These are phyloP conservation scores for Mizuhopecten yessoensis DNA, from an alignment of 1,140 invertebrate genomes.

Conservation along the genomic window DNA sequence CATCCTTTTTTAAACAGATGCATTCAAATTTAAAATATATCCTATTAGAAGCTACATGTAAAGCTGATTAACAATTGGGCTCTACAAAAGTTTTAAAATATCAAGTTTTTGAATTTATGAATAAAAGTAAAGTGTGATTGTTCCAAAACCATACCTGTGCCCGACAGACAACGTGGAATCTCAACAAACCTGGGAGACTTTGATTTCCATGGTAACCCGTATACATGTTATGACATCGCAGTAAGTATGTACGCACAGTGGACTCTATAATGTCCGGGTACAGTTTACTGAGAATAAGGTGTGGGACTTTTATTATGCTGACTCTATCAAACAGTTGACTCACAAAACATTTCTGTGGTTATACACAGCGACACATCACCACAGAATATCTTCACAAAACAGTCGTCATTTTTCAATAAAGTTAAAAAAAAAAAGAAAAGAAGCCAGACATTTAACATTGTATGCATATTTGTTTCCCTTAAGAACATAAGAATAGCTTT, in stretches of 20 bases:
- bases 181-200: neutral
- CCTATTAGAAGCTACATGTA: too few species aligned
- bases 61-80: too few species aligned
- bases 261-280: neutral
- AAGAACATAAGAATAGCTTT: neutral
- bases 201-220: slow-evolving; percentile 22
- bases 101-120: too few species aligned
- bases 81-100: too few species aligned
- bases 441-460: neutral
- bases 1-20: neutral
- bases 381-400: neutral
- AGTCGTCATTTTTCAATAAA: neutral
- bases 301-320: neutral
- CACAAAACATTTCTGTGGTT: slow-evolving; percentile 16
- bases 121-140: neutral
- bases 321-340: slow-evolving; percentile 5
- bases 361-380: neutral
- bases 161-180: slow-evolving; percentile 16
- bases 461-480: neutral
- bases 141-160: neutral
- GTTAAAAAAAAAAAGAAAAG: neutral
- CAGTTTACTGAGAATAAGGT: neutral
- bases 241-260: neutral
- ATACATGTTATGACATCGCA: neutral
- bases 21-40: neutral